Evolutionary conservation across 2,888 invertebrate genomes (phyloP).

Genomic region (Mesoligia furuncula): DNA sequence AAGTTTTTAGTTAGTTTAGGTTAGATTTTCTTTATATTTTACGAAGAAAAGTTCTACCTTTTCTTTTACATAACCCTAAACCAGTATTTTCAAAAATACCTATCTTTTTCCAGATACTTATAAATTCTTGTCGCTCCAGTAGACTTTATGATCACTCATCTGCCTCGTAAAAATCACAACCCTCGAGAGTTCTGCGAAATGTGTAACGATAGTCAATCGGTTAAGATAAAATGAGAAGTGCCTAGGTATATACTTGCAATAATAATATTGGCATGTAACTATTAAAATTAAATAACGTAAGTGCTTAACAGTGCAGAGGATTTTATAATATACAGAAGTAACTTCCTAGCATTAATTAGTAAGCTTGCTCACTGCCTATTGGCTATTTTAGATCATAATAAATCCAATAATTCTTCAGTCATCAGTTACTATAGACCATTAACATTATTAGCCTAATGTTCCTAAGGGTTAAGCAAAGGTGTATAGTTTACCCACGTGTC

Average conservation of each 20-base stretch:
- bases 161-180: conserved; percentile 45
- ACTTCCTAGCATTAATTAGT: neutral
- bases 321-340: neutral
- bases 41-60: neutral
- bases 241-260: neutral
- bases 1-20: neutral
- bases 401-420: neutral
- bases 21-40: neutral
- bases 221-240: conserved; percentile 2
- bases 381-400: neutral
- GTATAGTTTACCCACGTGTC: neutral
- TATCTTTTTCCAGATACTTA: conserved; percentile 20
- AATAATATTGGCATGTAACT: too few species aligned
- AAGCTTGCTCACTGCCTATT: neutral
- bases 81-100: conserved; percentile 18
- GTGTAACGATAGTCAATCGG: conserved; percentile 12
- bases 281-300: too few species aligned
- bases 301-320: too few species aligned
- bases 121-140: conserved; percentile 35
- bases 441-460: too few species aligned
- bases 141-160: conserved; percentile 47
- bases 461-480: too few species aligned
- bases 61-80: neutral
- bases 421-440: neutral
- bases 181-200: conserved; percentile 32